Evolutionary conservation across 2,113 vertebrate species (phyloP).

Genomic region (Rhineura floridana): DNA sequence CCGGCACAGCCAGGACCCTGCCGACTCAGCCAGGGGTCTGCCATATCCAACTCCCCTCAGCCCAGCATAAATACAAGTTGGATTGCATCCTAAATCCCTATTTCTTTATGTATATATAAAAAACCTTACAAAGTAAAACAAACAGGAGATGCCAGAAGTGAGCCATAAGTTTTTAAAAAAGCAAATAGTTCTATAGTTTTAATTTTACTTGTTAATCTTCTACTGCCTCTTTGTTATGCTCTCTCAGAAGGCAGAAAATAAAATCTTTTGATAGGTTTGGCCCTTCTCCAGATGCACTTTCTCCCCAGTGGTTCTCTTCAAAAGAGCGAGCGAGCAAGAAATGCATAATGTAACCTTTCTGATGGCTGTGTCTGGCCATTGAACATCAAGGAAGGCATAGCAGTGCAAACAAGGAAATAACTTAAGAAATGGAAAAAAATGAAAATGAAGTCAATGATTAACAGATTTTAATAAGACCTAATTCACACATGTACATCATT

Average conservation of each 20-base stretch:
- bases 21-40: too few relatives aligned
- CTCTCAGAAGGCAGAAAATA: slow-evolving; percentile 16
- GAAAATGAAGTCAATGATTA: neutral
- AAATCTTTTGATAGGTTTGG: slow-evolving; percentile 13
- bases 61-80: too few relatives aligned
- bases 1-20: too few relatives aligned
- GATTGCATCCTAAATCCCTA: too few relatives aligned
- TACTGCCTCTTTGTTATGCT: neutral
- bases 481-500: neutral
- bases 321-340: neutral
- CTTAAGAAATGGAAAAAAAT: neutral
- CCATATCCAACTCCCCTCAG: too few relatives aligned
- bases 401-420: neutral
- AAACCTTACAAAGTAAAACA: neutral
- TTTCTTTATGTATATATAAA: too few relatives aligned
- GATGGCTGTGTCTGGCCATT: neutral
- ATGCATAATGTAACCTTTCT: neutral
- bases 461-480: neutral
- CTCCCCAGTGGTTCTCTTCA: neutral
- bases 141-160: slow-evolving; percentile 7
- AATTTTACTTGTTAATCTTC: slow-evolving; percentile 21
- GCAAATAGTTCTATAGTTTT: slow-evolving; percentile 19
- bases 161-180: neutral
- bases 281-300: neutral
- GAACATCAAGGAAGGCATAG: neutral